phyloP scores from a whole-genome alignment of 1,140 invertebrate species.

The Probaryconus sp. region DNA sequence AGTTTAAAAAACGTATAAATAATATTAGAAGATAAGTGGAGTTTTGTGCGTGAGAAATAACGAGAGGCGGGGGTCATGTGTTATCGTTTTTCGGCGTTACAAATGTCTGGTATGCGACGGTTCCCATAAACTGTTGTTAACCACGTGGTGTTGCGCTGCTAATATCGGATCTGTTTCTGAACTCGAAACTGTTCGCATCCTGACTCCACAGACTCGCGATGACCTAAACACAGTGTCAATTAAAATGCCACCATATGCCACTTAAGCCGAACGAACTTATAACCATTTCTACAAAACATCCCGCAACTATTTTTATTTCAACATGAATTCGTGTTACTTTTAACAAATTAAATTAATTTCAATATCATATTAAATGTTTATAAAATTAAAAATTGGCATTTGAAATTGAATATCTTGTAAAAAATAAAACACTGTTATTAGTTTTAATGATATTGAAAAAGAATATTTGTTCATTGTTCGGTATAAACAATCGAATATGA shows the following conservation, averaged over 20 bases:
- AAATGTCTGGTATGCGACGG: conserved; percentile 65
- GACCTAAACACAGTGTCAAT: conserved; percentile 73
- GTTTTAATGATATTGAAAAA: too few relatives aligned
- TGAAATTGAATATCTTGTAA: too few relatives aligned
- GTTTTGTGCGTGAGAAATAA: conserved; percentile 55
- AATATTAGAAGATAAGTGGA: conserved; percentile 31
- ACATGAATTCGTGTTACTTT: neutral
- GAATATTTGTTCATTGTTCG: too few relatives aligned
- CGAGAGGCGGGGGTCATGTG: conserved; percentile 22
- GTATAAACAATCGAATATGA: too few relatives aligned
- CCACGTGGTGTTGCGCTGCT: conserved; percentile 67
- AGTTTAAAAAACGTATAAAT: conserved; percentile 3
- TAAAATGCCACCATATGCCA: conserved; percentile 74
- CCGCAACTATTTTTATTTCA: conserved; percentile 27
- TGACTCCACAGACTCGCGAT: conserved; percentile 61
- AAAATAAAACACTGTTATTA: too few relatives aligned
- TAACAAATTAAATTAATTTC: neutral
- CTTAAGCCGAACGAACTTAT: conserved; percentile 71
- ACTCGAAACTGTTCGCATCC: conserved; percentile 60
- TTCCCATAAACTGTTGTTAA: conserved; percentile 70
- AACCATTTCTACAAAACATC: conserved; percentile 58
- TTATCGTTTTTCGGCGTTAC: conserved; percentile 51
- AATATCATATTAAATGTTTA: too few relatives aligned
- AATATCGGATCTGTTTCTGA: conserved; percentile 51
- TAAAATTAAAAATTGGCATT: too few relatives aligned